Base-by-base conservation (phyloP, 53 echinoderm and acorn worm species). In the Henricia sp. region DNA sequence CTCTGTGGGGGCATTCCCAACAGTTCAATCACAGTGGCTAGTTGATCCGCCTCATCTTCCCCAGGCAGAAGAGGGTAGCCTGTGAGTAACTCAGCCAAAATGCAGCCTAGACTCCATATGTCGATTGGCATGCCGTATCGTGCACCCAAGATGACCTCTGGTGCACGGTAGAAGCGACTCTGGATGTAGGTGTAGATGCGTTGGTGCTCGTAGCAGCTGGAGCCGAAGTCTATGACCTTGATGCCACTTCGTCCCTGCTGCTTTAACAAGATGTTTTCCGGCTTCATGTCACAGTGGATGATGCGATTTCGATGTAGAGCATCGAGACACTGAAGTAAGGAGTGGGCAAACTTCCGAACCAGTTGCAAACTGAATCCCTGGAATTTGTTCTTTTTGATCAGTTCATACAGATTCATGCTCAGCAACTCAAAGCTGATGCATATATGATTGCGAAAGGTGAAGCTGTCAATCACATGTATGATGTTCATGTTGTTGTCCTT, bases 171-270 rank as follows among this genome's bases (percentile, higher is more conserved):
- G 84, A 99, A 99, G 17, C 99, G 87, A 59, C 99, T 99, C 77
- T 99, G 99, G 86, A 99, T 99, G 91, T 99, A 99, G 13, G 99
- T 99, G 89, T 99, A 99, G 69, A 99, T 99, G 11, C 99, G 83
- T 72, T 99, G 99, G 76, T 99, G 99, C 85, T 99, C 99, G 59
- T 99, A 99, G 58, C 99, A 99, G 85, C 99, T 99, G 46, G 99
- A 99, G 46, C 99, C 99, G 87, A 95, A 99, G 78, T 99, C 99
- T 43, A 99, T 99, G 36, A 99, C 99, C 73, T 99, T 99, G 83
- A 95, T 99, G 30, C 99, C 99, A 80, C 99, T 99, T 19, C 95
- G 92, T 19, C 97, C 99, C 71, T 99, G 99, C 67, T 99, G 99
- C 72, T 99, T 95, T 29, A 95, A 74, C 35, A 95, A 72, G 46